Conservation (phyloP, 2,113 vertebrate species). For the Sardina pilchardus region DNA sequence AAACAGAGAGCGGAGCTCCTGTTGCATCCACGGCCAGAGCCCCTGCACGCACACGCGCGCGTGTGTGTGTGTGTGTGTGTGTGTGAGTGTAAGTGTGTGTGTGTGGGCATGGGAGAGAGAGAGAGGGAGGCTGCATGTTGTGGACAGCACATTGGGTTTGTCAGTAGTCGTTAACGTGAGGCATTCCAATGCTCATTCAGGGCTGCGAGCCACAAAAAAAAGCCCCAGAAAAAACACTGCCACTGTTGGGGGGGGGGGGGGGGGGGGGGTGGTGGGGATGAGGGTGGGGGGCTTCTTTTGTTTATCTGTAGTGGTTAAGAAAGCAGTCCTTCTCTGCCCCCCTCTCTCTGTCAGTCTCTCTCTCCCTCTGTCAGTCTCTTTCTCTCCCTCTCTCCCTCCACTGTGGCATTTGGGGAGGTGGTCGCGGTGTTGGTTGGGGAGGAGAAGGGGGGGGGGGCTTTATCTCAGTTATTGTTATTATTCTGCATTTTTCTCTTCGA, state of each 20-base stretch:
- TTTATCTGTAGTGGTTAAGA: conserved; percentile 17
- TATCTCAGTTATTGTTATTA: conserved; percentile 46
- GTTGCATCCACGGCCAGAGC: not conserved
- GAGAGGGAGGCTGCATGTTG: not conserved
- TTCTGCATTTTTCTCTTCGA: conserved; percentile 49
- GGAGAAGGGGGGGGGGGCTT: conserved; percentile 33
- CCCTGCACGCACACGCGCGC: not conserved
- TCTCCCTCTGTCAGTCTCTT: not conserved
- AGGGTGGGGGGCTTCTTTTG: not conserved
- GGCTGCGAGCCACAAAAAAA: conserved; percentile 4
- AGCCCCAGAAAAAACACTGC: not conserved
- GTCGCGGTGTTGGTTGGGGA: too few relatives aligned
- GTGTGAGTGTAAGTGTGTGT: too few relatives aligned
- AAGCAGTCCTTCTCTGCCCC: not conserved
- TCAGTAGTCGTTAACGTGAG: conserved; percentile 11
- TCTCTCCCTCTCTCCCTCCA: not conserved
- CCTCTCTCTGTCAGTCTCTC: not conserved
- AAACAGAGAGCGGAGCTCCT: conserved; percentile 14
- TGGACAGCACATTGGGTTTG: conserved; percentile 9
- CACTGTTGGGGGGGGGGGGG: not conserved
- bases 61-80: too few relatives aligned
- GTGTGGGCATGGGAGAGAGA: too few relatives aligned
- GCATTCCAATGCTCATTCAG: conserved; percentile 10
- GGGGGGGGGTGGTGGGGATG: not conserved
- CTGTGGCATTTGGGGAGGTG: not conserved